Base-by-base conservation (phyloP, 2,797 vertebrate species). In the Helicolenus hilgendorfi region DNA sequence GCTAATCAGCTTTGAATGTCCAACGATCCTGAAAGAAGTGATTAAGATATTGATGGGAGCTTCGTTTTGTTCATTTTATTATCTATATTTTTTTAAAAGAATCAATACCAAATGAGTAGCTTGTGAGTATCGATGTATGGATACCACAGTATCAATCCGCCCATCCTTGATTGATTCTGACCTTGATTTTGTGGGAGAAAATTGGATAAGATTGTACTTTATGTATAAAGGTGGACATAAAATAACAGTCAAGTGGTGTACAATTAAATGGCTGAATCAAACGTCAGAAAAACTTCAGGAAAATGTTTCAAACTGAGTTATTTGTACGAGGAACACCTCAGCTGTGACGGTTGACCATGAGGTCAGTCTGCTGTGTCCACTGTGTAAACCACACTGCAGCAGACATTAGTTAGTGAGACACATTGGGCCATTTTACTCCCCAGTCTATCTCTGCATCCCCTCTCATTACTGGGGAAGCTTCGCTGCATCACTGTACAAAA, bases 401-500 rank as follows among this genome's bases (percentile, higher is more conserved):
- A 60, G 73, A 79, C 56, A 68, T 68, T 49, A 74, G 70, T 74
- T 68, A 79, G 59, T 55, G 49, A 81, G 75, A 88, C 58, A 81
- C 60, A 73, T 49, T 5, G n/a, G 71, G n/a, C 41, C 11, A 26
- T 63, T 83, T 72, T 29, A 80, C 59, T 67, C 76, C 15, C 36
- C 20, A 18, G 41, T 72, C 63, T 13, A 53, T 83, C 64, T 71
- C 65, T 87, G 68, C 29, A 70, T 41, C 65, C 35, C 11, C 49
- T 79, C 70, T 83, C 68, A 81, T 90, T 90, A 81, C 22, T 53
- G 72, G 22, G 22, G 49, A 79, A 64, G 71, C 69, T 55, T 35
- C n/a, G 56, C 59, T 62, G 60, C 36, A 26, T 69, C 65, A 33
- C 53, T 56, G 27, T 41, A 76, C 22, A 49, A 49, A 55, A 36